Evolutionary conservation across 2,113 vertebrate genomes (phyloP).

Genomic region (Pluvialis apricaria): DNA sequence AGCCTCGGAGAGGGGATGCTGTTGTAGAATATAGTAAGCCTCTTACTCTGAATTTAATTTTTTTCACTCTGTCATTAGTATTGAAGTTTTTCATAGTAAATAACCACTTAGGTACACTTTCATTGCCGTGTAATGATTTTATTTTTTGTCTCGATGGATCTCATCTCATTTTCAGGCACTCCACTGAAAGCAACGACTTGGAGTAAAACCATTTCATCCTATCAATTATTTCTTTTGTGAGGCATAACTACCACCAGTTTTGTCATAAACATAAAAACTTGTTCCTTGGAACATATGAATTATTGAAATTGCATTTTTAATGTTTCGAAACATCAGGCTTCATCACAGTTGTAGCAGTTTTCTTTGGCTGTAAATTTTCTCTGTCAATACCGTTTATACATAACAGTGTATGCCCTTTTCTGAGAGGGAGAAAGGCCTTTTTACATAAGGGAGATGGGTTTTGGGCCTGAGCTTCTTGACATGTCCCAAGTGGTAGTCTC

Average conservation of each 20-base stretch:
- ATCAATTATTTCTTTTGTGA: background rate
- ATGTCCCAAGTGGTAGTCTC: background rate
- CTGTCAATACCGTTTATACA: background rate
- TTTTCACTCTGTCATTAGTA: background rate
- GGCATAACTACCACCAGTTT: background rate
- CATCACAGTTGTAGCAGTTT: background rate
- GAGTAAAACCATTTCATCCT: background rate
- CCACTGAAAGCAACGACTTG: background rate
- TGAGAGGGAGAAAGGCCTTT: background rate
- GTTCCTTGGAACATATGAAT: background rate
- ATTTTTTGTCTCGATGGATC: background rate
- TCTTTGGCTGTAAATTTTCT: background rate
- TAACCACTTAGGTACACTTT: background rate
- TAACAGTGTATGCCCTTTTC: background rate
- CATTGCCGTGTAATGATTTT: rapidly evolving
- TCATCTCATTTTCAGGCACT: background rate
- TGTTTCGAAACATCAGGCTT: background rate
- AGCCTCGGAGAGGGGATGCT: background rate
- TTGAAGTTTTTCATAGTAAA: background rate
- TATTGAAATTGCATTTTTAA: background rate
- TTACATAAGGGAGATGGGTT: background rate
- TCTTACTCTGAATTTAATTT: background rate
- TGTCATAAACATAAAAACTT: background rate
- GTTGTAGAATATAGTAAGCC: background rate
- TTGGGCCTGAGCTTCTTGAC: background rate